Evolutionary conservation across 2,888 invertebrate species (phyloP).

Genomic region (Melitaea athalia): DNA sequence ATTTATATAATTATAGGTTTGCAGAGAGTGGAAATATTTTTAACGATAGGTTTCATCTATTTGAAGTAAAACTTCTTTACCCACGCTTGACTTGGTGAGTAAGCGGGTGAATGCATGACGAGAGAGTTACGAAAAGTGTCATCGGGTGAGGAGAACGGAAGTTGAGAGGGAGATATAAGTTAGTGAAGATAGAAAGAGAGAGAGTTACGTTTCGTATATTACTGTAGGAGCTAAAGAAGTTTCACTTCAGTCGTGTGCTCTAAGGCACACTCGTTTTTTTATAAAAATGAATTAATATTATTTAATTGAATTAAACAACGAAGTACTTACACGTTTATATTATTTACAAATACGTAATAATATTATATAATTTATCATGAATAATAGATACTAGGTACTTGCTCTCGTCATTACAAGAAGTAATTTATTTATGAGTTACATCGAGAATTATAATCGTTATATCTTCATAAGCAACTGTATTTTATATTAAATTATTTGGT

Average conservation of each 20-base stretch:
- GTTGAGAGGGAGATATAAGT: too few relatives aligned
- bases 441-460: not conserved
- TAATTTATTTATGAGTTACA: conserved; percentile 1
- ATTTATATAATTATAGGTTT: not conserved
- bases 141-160: too few relatives aligned
- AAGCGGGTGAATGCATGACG: too few relatives aligned
- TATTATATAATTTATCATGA: not conserved
- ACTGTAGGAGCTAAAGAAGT: too few relatives aligned
- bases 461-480: not conserved
- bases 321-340: not conserved
- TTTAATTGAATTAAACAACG: not conserved
- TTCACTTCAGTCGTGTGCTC: too few relatives aligned
- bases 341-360: not conserved
- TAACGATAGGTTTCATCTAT: not conserved
- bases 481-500: not conserved
- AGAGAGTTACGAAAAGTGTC: too few relatives aligned
- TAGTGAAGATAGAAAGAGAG: too few relatives aligned
- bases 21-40: not conserved
- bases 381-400: not conserved
- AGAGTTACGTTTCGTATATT: too few relatives aligned
- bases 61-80: too few relatives aligned
- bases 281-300: not conserved
- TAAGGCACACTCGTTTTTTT: too few relatives aligned
- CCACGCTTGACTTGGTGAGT: too few relatives aligned
- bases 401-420: not conserved